phyloP scores from a whole-genome alignment of 2,113 vertebrate species.

The Chionodraco myersi region DNA sequence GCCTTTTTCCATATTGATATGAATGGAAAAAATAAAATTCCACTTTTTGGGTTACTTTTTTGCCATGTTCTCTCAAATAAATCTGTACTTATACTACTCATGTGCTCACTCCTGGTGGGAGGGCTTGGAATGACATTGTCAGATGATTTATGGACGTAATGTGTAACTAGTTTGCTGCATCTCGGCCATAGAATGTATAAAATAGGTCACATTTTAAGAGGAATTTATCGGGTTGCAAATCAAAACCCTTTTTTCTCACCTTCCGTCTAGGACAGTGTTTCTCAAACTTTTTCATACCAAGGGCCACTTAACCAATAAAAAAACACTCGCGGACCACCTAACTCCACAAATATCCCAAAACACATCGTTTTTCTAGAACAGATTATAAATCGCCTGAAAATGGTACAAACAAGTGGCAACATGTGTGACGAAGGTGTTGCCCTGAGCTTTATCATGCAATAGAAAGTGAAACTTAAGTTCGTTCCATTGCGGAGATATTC shows the following conservation, averaged over 20 bases:
- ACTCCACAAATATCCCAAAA: too few species aligned
- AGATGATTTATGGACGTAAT: constrained; percentile 9
- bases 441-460: too few species aligned
- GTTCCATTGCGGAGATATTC: too few species aligned
- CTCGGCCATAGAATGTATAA: not conserved
- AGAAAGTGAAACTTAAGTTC: too few species aligned
- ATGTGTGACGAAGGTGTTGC: too few species aligned
- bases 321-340: too few species aligned
- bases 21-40: not conserved
- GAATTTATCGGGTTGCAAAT: constrained; percentile 33
- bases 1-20: not conserved
- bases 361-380: too few species aligned
- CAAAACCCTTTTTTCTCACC: constrained; percentile 31
- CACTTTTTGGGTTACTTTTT: not conserved
- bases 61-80: not conserved
- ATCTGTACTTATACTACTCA: not conserved
- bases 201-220: not conserved
- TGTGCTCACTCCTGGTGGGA: not conserved
- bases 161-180: constrained; percentile 33
- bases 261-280: constrained; percentile 13
- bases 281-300: too few species aligned
- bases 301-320: too few species aligned
- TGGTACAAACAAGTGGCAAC: too few species aligned
- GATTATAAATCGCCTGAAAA: too few species aligned
- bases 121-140: not conserved